Conservation (phyloP, 2,888 invertebrate species). For the Lithosia quadra region DNA sequence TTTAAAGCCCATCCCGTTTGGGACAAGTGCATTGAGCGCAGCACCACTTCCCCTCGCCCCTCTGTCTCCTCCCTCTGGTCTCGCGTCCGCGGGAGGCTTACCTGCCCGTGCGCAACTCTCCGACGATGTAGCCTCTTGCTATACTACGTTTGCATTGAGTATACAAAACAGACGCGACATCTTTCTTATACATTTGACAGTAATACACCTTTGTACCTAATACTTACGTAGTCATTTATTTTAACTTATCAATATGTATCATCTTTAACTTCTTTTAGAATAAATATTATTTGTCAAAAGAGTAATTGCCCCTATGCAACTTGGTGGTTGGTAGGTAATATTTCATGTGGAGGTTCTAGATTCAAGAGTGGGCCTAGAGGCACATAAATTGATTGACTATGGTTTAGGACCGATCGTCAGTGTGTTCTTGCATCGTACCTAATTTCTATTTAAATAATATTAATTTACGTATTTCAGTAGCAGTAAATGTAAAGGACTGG, state of each 20-base stretch:
- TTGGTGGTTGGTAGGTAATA: too few species aligned
- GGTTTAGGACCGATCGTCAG: too few species aligned
- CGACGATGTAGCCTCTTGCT: slow-evolving; percentile 76
- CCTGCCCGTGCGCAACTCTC: slow-evolving; percentile 71
- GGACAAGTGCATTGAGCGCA: slow-evolving; percentile 72
- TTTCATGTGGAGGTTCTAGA: too few species aligned
- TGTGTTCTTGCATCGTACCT: too few species aligned
- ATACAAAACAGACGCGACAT: slow-evolving; percentile 42
- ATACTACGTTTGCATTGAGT: slow-evolving; percentile 66
- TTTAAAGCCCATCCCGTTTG: slow-evolving; percentile 46
- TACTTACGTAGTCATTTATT: background rate
- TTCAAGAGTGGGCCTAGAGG: too few species aligned
- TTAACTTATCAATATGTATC: too few species aligned
- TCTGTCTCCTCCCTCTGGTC: slow-evolving; percentile 33
- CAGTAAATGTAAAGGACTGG: too few species aligned
- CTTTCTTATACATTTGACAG: background rate
- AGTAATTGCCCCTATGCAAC: too few species aligned
- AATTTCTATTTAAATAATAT: too few species aligned
- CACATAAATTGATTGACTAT: too few species aligned
- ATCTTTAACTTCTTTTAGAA: background rate
- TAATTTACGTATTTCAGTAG: too few species aligned
- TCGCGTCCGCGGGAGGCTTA: slow-evolving; percentile 70
- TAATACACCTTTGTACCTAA: background rate
- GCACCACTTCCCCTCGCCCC: slow-evolving; percentile 39
- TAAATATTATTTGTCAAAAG: background rate